A percentile compares a stretch with the other conserved stretches of the same genome.
These are phyloP conservation scores for pig (Sus scrofa) DNA, from an alignment of 2,113 vertebrate species.

Conservation along the genomic window T2T-Sscrofa CM000818.6:64707501-64708000, in stretches of 20 bases:
- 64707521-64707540: background rate
- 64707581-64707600: constrained; percentile 2
- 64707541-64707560: background rate
- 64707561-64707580: background rate
- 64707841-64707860: background rate
- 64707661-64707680: background rate
- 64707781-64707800: no score
- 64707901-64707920: background rate
- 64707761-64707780: background rate
- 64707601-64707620: background rate
- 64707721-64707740: background rate
- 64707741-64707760: background rate
- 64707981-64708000: background rate
- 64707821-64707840: background rate
- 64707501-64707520: background rate
- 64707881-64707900: background rate
- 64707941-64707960: background rate
- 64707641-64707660: background rate
- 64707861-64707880: background rate
- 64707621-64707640: background rate
- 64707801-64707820: rapidly evolving
- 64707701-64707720: background rate
- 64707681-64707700: background rate
- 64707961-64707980: background rate
- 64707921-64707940: background rate